These are phyloP conservation scores for Alca torda DNA, from an alignment of 2,797 vertebrate genomes.

Conservation along the genomic window DNA sequence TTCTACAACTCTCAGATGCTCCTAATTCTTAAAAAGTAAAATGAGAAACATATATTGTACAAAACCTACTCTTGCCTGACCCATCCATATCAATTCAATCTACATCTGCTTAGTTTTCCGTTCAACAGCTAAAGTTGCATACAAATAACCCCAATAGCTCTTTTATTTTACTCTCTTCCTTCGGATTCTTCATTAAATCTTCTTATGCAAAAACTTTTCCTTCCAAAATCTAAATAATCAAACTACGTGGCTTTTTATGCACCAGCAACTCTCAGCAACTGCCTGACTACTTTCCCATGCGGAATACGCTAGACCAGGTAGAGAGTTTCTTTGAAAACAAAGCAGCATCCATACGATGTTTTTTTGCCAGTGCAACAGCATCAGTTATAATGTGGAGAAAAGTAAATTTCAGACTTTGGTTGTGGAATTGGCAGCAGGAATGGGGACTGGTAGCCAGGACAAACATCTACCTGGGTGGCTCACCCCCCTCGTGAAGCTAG, in stretches of 20 bases:
- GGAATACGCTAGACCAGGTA: background rate
- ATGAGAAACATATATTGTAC: background rate
- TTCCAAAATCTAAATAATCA: background rate
- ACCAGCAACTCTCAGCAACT: background rate
- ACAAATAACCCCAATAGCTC: background rate
- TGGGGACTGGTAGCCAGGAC: background rate
- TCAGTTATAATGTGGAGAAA: background rate
- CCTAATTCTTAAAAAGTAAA: background rate
- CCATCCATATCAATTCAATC: background rate
- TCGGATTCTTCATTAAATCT: background rate
- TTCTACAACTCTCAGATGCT: background rate
- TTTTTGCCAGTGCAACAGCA: background rate
- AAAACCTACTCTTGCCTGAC: background rate
- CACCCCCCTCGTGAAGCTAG: accelerated
- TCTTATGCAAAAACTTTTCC: background rate
- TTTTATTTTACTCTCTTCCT: background rate
- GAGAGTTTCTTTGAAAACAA: background rate
- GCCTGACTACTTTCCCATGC: background rate
- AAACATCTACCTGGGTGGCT: background rate
- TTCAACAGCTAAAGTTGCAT: background rate
- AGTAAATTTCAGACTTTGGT: background rate
- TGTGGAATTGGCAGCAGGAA: background rate
- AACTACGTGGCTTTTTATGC: background rate
- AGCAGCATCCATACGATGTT: background rate
- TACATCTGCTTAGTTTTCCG: background rate